Evolutionary conservation across 2,888 invertebrate species (phyloP), one percentile per base, ranked within the genome.

Genomic region (Diplazon laetatorius): DNA sequence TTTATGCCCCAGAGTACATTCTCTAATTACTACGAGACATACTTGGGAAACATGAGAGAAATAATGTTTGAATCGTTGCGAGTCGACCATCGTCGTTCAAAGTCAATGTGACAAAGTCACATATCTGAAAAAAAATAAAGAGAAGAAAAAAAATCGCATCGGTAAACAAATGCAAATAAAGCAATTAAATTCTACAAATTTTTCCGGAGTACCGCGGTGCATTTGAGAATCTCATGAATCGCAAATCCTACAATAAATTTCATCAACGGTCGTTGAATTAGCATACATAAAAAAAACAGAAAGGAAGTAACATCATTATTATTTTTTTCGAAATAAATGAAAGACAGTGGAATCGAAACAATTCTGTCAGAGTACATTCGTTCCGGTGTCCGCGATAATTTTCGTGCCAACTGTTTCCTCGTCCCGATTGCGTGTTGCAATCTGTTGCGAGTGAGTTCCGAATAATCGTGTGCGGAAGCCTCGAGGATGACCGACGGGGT

Each of bases 381-480:
- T 76, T 70, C 12, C 59, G 63, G 48, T 59, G 48, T 35, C 39
- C 18, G 16, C 20, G 37, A 25, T 63, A 25, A 55, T 14, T 6
- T 42, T 50, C 57, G 71, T 44, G 22, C 22, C 30, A 52, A 20
- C 18, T 18, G 57, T 14, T 30, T 55, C 55, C 55, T 55, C 55
- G 55, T 55, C n/a, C 18, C 37, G 18, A 55, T 69, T n/a, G 18
- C 48, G 44, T 37, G 66, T 52, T 42, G 1, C 2, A 20, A 59
- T 39, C 9, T 16, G 52, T 14, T 9, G 8, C 52, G 52, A 9
- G 55, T 52, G 66, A 55, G 52, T 42, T 39, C 66, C 55, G 72
- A 65, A 72, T 52, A 71, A 71, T 62, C 25, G 46, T 55, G 55
- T 57, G 63, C 63, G 63, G 72, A 63, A 71, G 71, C 63, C 72